Evolutionary conservation across 2,113 vertebrate species (phyloP).

Genomic region (Trogon surrucura): DNA sequence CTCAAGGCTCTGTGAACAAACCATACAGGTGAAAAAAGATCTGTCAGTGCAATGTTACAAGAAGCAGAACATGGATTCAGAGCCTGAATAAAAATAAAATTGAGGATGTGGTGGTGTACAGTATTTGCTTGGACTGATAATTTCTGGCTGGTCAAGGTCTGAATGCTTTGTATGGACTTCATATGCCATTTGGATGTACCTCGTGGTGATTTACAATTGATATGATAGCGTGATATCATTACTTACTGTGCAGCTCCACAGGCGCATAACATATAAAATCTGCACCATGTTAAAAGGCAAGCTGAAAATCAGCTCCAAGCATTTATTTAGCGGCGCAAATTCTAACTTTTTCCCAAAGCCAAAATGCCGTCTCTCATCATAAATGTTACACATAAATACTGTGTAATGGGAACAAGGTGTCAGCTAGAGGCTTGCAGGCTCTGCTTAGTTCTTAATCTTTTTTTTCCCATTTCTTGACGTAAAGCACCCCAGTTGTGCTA

Average conservation of each 20-base stretch:
- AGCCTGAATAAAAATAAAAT: constrained; percentile 21
- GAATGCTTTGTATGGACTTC: neutral
- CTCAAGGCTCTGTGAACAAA: constrained; percentile 27
- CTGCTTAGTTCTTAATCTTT: neutral
- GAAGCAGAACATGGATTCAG: constrained; percentile 32
- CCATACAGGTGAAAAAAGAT: constrained; percentile 57
- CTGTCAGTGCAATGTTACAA: constrained; percentile 32
- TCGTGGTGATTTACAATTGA: neutral
- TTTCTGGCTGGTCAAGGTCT: neutral
- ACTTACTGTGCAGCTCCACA: neutral
- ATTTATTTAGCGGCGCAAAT: constrained; percentile 27
- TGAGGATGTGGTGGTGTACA: neutral
- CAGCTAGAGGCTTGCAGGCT: neutral
- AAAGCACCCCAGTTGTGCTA: neutral
- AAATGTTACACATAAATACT: constrained; percentile 4
- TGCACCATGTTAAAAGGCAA: constrained; percentile 11
- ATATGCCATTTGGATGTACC: neutral
- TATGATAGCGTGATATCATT: neutral
- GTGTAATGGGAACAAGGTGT: constrained; percentile 40
- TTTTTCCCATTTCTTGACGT: neutral
- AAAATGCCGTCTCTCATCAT: constrained; percentile 24
- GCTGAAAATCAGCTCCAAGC: constrained; percentile 20
- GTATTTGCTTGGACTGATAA: constrained; percentile 11
- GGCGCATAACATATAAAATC: neutral
- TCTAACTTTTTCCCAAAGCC: constrained; percentile 1